Evolutionary conservation across 2,113 vertebrate genomes (phyloP), one percentile per base, ranked within the genome.

Genomic region (Anolis sagrei): DNA sequence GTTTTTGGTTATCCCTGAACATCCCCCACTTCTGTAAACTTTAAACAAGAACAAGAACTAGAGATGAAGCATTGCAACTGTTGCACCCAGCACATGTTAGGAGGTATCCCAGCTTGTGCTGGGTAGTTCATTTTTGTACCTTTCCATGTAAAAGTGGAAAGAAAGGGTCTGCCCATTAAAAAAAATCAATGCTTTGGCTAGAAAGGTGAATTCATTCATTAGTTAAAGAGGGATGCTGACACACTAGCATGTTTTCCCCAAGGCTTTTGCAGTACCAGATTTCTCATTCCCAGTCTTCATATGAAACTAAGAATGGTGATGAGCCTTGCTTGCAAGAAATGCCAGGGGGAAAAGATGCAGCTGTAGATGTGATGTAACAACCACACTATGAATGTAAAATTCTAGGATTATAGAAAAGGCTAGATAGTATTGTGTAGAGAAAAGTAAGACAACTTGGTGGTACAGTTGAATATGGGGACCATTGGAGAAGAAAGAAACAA

Each of bases 91-190:
- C 34, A 44, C 72, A 6, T n/a, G 5, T 36, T 62, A 36, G 6
- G 62, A n/a, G 14, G 14, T 58, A 58, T 58, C 18, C 51, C 69
- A 66, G 2, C 4, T 2, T 82, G 51, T 39, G 54, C 58, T 4
- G 39, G 21, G 19, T 72, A 34, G 10, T 44, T 3, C 2, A 49
- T 48, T 64, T 36, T 27, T 51, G 39, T 39, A 86, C 77, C 84
- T 86, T 27, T 51, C 21, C 69, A 80, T 69, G 77, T 86, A 58
- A n/a, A 49, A 64, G 14, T 7, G 49, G 8, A 21, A 74, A 27
- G 29, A 77, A 66, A 14, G 36, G 77, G 64, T 39, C 84, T 80
- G 69, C 80, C 84, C 77, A 64, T 18, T 74, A 39, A 23, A 74
- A 54, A 80, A 86, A 80, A 23, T 29, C 44, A 72, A 68, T 51